These are phyloP conservation scores for Anthoscopus minutus DNA, from an alignment of 2,113 vertebrate genomes.

Conservation along the genomic window DNA sequence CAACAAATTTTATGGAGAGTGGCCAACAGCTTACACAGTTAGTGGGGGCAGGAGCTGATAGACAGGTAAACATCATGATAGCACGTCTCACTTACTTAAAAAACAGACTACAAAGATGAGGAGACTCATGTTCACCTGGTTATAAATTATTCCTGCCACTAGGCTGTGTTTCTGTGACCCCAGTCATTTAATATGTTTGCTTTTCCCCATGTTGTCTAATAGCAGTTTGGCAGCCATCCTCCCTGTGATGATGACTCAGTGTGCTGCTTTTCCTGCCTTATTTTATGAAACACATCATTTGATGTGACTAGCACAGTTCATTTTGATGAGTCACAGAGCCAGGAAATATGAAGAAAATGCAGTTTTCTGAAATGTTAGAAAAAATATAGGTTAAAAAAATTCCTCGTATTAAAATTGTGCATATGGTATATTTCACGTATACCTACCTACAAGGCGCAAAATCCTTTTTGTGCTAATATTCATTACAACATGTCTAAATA, in stretches of 20 bases:
- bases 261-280: slow-evolving; percentile 15
- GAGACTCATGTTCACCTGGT: not conserved
- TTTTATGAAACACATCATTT: not conserved
- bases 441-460: not conserved
- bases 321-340: slow-evolving; percentile 38
- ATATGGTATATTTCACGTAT: not conserved
- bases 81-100: not conserved
- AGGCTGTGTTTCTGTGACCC: not conserved
- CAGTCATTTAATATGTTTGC: not conserved
- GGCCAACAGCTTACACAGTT: not conserved
- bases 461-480: not conserved
- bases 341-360: not conserved
- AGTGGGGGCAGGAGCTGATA: not conserved
- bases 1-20: not conserved
- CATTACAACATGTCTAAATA: not conserved
- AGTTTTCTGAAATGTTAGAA: not conserved
- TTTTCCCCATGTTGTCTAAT: not conserved
- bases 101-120: not conserved
- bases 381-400: not conserved
- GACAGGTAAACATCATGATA: not conserved
- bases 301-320: slow-evolving; percentile 31
- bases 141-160: not conserved
- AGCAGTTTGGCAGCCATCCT: not conserved
- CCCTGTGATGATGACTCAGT: slow-evolving; percentile 2
- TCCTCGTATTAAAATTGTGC: not conserved